Conservation (phyloP, 2,888 invertebrate species). For the Alcis repandata region DNA sequence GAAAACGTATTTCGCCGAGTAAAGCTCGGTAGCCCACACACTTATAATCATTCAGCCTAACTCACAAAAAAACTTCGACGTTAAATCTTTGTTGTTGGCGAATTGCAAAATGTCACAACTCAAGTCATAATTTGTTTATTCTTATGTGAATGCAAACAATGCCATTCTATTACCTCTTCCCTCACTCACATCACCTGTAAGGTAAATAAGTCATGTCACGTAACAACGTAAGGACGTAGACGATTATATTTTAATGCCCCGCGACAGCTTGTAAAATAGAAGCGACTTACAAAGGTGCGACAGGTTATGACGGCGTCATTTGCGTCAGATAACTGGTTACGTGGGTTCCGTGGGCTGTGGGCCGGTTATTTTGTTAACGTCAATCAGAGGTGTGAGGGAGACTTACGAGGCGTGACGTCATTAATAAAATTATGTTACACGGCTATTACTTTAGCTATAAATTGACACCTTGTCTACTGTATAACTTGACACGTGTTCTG, state of each 20-base stretch:
- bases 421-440: neutral
- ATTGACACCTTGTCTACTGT: too few species aligned
- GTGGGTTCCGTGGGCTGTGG: constrained; percentile 5
- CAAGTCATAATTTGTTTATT: neutral
- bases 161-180: neutral
- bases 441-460: neutral
- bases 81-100: too few species aligned
- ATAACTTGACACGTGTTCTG: too few species aligned
- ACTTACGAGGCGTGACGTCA: neutral
- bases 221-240: constrained; percentile 25
- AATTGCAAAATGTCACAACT: too few species aligned
- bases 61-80: too few species aligned
- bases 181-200: neutral
- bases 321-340: constrained; percentile 12
- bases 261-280: constrained; percentile 36
- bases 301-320: constrained; percentile 32
- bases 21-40: too few species aligned
- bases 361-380: constrained; percentile 17
- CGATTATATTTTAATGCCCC: constrained; percentile 27
- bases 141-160: neutral
- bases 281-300: constrained; percentile 22
- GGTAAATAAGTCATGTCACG: constrained; percentile 34
- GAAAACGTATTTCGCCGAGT: too few species aligned
- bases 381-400: constrained; percentile 14
- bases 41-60: too few species aligned